Evolutionary conservation across 2,797 vertebrate species (phyloP).

Genomic region (Carapus acus): DNA sequence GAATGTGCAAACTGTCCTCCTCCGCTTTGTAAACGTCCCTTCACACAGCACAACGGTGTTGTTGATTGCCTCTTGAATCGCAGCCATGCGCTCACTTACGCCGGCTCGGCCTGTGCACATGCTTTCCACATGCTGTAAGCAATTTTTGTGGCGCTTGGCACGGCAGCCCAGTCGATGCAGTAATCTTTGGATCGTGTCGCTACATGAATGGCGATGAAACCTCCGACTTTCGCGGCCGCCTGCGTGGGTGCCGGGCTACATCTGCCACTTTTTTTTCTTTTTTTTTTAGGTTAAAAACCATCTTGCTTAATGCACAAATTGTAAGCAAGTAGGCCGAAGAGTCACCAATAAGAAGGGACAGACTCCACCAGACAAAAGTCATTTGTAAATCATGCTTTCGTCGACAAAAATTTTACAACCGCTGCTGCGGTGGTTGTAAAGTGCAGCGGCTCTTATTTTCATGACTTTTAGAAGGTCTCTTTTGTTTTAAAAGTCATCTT

Average conservation of each 20-base stretch:
- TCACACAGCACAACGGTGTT: slow-evolving; percentile 56
- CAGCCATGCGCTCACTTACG: slow-evolving; percentile 54
- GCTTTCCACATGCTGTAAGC: slow-evolving; percentile 76
- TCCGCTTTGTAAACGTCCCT: slow-evolving; percentile 26
- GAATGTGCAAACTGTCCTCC: too few relatives aligned
- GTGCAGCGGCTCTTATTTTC: too few relatives aligned
- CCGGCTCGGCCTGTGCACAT: slow-evolving; percentile 57
- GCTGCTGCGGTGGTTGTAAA: too few relatives aligned
- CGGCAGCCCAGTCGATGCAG: slow-evolving; percentile 54
- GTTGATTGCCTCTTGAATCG: slow-evolving; percentile 57
- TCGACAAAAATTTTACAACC: background rate
- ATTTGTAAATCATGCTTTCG: slow-evolving; percentile 2
- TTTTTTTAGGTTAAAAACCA: slow-evolving; percentile 50
- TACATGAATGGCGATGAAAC: slow-evolving; percentile 63
- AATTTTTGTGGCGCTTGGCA: slow-evolving; percentile 66
- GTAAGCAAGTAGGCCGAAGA: slow-evolving; percentile 27
- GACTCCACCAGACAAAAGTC: background rate
- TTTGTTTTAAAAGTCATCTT: background rate
- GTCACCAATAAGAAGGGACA: background rate
- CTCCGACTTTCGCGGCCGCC: slow-evolving; percentile 54
- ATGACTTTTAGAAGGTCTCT: too few relatives aligned
- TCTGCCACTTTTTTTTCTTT: slow-evolving; percentile 44
- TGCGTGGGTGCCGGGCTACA: slow-evolving; percentile 50
- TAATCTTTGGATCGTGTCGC: slow-evolving; percentile 67
- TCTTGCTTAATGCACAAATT: slow-evolving; percentile 41